Base-by-base conservation (phyloP, 2,113 vertebrate species). In the Sprattus sprattus region DNA sequence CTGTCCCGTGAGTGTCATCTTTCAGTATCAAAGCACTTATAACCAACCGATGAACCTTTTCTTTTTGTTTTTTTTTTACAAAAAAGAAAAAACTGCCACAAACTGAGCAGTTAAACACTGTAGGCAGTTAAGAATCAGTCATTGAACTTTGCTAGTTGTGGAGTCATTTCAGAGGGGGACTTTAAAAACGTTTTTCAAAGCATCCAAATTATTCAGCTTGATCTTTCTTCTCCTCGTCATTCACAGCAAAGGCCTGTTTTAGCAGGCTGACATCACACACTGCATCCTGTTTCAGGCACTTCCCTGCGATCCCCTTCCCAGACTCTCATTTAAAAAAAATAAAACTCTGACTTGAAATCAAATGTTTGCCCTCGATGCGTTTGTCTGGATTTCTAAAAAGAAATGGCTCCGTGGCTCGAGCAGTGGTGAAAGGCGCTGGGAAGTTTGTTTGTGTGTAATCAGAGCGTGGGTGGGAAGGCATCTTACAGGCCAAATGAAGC, bases 401-500 rank as follows among this genome's bases (percentile, higher is more conserved):
- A 78, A 78, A 78, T 16, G 2, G 10, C 10, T 78, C 60, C 52
- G 52, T 57, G 52, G n/a, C 22, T 1, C 57, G n/a, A 25, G 9
- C 64, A 32, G 64, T 4, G 28, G 32, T 15, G 71, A 32, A 54
- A 89, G 89, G 90, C 90, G 88, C 91, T 91, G 52, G 90, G 89
- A 89, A 93, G 91, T 90, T 83, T 85, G 89, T 92, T 90, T 90
- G 89, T 90, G 90, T 89, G 90, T 85, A 88, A 89, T 88, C 83
- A 85, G 85, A 90, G 91, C 89, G 91, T 92, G 90, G 91, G 91
- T 90, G 93, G 89, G 86, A 89, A 93, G 88, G 91, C 88, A 93
- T 93, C 90, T 71, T 93, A 90, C 90, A 92, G 92, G 92, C 93
- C 92, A 94, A 95, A 95, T 94, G 90, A 94, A 93, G 94, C 92